These are phyloP conservation scores for Hexactinellida sp. DNA, from an alignment of 37 sponge, comb jelly and placozoan species.

Conservation along the genomic window DNA sequence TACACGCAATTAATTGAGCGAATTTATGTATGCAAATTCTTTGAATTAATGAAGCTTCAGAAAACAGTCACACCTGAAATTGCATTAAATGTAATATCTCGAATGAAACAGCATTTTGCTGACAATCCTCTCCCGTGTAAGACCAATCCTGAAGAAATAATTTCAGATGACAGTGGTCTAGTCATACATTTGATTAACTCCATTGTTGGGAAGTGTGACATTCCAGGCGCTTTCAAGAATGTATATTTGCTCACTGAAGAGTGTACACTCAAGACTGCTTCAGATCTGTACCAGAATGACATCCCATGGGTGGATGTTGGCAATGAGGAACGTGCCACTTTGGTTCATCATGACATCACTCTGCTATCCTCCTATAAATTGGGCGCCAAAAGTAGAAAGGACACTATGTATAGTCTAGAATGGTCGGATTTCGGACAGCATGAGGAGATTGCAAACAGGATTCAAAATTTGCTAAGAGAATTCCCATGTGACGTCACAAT, in stretches of 20 bases:
- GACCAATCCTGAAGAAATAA: neutral
- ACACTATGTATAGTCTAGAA: neutral
- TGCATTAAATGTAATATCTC: neutral
- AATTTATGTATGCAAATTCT: neutral
- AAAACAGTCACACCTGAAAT: neutral
- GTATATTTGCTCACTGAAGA: neutral
- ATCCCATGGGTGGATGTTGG: neutral
- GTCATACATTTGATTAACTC: neutral
- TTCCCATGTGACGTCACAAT: conserved; percentile 45
- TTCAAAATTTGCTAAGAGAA: conserved; percentile 37
- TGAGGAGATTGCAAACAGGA: conserved; percentile 49
- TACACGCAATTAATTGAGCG: neutral
- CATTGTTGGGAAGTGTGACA: neutral
- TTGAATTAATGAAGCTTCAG: neutral
- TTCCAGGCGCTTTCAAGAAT: neutral
- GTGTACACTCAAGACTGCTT: neutral
- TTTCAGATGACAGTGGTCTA: neutral
- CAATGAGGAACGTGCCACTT: neutral
- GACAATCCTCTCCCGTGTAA: neutral
- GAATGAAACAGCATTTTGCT: neutral
- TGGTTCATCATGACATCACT: neutral
- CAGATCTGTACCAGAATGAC: neutral
- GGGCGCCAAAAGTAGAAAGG: neutral
- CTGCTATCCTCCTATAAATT: neutral
- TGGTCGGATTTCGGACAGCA: conserved; percentile 48